These are phyloP conservation scores for Gallinago nigripennis DNA, from an alignment of 2,797 vertebrate genomes.

Conservation along the genomic window DNA sequence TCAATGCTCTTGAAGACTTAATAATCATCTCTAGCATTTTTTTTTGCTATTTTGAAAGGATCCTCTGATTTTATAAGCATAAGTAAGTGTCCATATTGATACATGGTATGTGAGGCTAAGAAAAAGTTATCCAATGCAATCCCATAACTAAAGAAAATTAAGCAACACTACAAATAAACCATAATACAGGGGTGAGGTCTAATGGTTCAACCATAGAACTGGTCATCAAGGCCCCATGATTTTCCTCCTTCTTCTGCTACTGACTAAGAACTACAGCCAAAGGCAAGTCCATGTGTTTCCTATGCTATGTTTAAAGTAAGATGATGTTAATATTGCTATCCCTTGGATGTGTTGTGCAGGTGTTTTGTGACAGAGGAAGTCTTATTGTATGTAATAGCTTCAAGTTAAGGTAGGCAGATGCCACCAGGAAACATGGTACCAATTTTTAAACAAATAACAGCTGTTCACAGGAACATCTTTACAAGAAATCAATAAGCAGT, in stretches of 20 bases:
- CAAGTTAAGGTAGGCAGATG: background rate
- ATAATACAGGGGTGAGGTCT: background rate
- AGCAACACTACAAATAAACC: background rate
- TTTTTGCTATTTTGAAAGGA: background rate
- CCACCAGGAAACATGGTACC: fast-evolving
- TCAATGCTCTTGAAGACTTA: too few species aligned
- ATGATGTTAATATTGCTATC: background rate
- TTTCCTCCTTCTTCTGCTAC: background rate
- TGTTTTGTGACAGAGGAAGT: background rate
- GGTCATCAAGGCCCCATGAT: background rate
- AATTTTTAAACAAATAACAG: background rate
- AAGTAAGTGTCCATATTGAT: background rate
- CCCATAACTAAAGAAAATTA: background rate
- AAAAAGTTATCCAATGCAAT: fast-evolving
- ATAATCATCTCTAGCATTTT: background rate
- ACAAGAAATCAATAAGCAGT: background rate
- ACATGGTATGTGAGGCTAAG: fast-evolving
- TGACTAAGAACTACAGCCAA: background rate
- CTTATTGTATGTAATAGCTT: background rate
- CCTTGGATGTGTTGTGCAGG: background rate
- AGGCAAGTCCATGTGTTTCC: background rate
- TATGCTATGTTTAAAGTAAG: background rate
- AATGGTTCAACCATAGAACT: background rate
- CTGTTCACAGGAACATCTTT: background rate
- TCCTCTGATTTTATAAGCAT: background rate